Percentiles rank a stretch among this genome's conserved stretches.
Conservation (phyloP, 2,797 vertebrate genomes). For the Xyrichtys novacula region DNA sequence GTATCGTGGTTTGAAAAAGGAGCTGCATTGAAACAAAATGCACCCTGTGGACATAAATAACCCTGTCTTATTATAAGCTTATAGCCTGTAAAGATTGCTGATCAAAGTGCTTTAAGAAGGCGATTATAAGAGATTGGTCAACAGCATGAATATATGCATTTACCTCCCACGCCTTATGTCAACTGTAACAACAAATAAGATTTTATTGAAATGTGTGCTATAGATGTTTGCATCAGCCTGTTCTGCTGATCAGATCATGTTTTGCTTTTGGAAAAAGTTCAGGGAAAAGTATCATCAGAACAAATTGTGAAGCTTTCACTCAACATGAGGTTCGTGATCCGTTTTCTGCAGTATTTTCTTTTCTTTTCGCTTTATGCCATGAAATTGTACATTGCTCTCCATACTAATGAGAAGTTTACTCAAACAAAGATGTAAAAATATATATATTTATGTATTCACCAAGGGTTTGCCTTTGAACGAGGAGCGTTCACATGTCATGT, state of each 20-base stretch:
- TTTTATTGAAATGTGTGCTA: slow-evolving; percentile 6
- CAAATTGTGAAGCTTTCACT: slow-evolving; percentile 46
- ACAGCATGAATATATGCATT: slow-evolving; percentile 65
- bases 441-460: slow-evolving; percentile 74
- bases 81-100: background rate
- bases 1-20: background rate
- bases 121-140: slow-evolving; percentile 31
- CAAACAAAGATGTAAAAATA: slow-evolving; percentile 52
- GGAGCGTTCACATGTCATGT: slow-evolving; percentile 43
- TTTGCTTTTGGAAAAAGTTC: slow-evolving; percentile 47
- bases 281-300: slow-evolving; percentile 65
- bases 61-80: slow-evolving; percentile 15
- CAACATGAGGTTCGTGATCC: background rate
- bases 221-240: slow-evolving; percentile 18
- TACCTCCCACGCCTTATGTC: slow-evolving; percentile 63
- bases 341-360: slow-evolving; percentile 41
- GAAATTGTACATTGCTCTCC: slow-evolving; percentile 25
- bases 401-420: slow-evolving; percentile 26
- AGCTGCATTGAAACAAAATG: background rate
- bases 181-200: slow-evolving; percentile 7
- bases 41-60: slow-evolving; percentile 11
- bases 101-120: slow-evolving; percentile 22
- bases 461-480: slow-evolving; percentile 75
- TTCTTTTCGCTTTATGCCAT: slow-evolving; percentile 25
- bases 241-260: slow-evolving; percentile 25